These are phyloP conservation scores for Drosophila sechellia DNA, from an alignment of 1,140 invertebrate genomes.

Conservation along the genomic window DNA sequence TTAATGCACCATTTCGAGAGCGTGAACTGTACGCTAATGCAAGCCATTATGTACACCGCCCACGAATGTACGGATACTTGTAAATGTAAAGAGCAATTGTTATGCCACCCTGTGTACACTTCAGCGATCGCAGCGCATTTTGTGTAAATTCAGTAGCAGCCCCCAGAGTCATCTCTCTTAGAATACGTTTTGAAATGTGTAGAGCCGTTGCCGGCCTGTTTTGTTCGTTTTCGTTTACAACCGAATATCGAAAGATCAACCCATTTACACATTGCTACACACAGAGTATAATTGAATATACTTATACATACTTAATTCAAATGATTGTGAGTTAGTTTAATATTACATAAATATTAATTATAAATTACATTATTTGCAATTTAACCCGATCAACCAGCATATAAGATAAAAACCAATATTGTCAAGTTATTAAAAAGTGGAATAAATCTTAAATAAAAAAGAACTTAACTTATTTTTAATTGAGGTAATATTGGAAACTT, in stretches of 20 bases:
- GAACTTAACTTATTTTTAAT: neutral
- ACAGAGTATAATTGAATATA: slow-evolving; percentile 57
- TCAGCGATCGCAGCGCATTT: slow-evolving; percentile 39
- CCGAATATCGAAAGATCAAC: slow-evolving; percentile 58
- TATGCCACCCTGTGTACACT: slow-evolving; percentile 43
- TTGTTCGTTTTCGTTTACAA: slow-evolving; percentile 58
- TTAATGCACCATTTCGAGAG: slow-evolving; percentile 65
- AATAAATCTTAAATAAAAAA: slow-evolving; percentile 69
- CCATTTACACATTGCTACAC: slow-evolving; percentile 29
- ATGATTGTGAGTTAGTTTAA: slow-evolving; percentile 83
- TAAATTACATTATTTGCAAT: slow-evolving; percentile 83
- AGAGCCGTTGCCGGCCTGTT: slow-evolving; percentile 35
- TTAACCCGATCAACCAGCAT: slow-evolving; percentile 77
- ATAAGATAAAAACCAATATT: slow-evolving; percentile 74
- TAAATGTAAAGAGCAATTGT: slow-evolving; percentile 66
- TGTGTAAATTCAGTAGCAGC: slow-evolving; percentile 64
- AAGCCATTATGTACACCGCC: slow-evolving; percentile 40
- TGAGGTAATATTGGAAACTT: too few relatives aligned
- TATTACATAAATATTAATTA: slow-evolving; percentile 82
- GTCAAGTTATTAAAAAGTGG: slow-evolving; percentile 79
- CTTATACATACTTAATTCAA: slow-evolving; percentile 75
- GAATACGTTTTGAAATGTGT: slow-evolving; percentile 58
- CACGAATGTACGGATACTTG: slow-evolving; percentile 26
- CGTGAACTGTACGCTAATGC: slow-evolving; percentile 65
- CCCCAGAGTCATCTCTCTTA: slow-evolving; percentile 58